phyloP scores from a whole-genome alignment of 2,888 invertebrate species.

The Andrena dorsata region DNA sequence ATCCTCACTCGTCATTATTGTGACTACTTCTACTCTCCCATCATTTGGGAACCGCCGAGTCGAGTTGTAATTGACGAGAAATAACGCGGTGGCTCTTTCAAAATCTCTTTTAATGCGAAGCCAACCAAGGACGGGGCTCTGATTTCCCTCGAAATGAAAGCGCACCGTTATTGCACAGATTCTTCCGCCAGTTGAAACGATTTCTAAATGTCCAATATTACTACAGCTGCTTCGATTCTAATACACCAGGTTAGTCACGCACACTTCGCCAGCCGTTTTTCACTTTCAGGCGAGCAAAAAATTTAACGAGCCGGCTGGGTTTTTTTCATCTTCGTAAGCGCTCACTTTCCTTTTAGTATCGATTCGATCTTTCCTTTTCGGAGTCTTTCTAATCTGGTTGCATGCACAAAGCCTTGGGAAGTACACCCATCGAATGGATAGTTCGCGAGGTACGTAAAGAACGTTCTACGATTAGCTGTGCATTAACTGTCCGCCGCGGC shows the following conservation, averaged over 20 bases:
- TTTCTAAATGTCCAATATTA: slow-evolving; percentile 10
- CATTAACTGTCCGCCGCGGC: too few species aligned
- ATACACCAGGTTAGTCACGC: neutral
- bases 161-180: slow-evolving; percentile 25
- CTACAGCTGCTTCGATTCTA: neutral
- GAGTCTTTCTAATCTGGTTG: too few species aligned
- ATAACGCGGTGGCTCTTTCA: slow-evolving; percentile 22
- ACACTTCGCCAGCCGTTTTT: neutral
- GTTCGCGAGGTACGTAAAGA: too few species aligned
- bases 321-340: neutral
- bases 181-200: neutral
- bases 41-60: slow-evolving; percentile 32
- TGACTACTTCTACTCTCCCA: slow-evolving; percentile 41
- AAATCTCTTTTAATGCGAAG: slow-evolving; percentile 16
- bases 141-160: slow-evolving; percentile 32
- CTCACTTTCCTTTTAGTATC: neutral
- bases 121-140: slow-evolving; percentile 17
- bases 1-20: slow-evolving; percentile 54
- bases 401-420: too few species aligned
- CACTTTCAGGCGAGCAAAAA: neutral
- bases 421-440: too few species aligned
- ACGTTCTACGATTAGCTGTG: too few species aligned
- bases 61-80: slow-evolving; percentile 18
- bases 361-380: too few species aligned
- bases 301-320: neutral